Evolutionary conservation across 2,888 invertebrate genomes (phyloP), one percentile per base, ranked within the genome.

Genomic region (Linnaemya vulpina): DNA sequence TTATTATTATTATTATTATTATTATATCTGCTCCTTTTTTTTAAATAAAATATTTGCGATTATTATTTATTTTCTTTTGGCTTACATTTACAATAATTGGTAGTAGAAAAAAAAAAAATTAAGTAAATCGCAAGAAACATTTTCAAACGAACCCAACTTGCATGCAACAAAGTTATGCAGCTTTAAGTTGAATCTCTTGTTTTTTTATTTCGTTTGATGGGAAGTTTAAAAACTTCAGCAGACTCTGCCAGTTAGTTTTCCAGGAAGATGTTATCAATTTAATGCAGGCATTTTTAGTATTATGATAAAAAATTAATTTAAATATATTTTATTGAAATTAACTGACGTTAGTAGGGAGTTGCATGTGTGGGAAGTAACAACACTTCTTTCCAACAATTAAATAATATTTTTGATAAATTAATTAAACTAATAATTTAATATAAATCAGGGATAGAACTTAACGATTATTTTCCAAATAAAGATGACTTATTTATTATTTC

Each of bases 31-130:
- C n/a, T n/a, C n/a, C n/a, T n/a, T n/a, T 25, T 43, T 67, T 62
- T 15, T 55, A 53, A n/a, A 51, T 51, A 22, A 51, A 76, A 76
- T 70, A 51, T 78, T 78, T 40, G 5, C 60, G 60, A 51, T 62
- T 75, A 17, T 65, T 60, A 78, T 78, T 62, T 68, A 40, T 43
- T 53, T 43, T 62, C 10, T 58, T 9, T 49, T 65, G 71, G 35
- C 71, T 79, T 65, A 79, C 43, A 79, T 71, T 79, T 79, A 55
- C 55, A 71, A 71, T 71, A 63, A 78, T 55, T 63, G 62, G 30
- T 53, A 43, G 35, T n/a, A 67, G 20, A 13, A 30, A 15, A 25
- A 58, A 67, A 49, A 70, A 20, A 40, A 53, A 63, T 55, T 13
- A 30, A 51, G 22, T 3, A 55, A 43, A 40, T 8, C 5, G 5